Percentiles rank a stretch among this genome's conserved stretches.
phyloP scores from a whole-genome alignment of 2,113 vertebrate genomes.

The Camarhynchus parvulus region DNA sequence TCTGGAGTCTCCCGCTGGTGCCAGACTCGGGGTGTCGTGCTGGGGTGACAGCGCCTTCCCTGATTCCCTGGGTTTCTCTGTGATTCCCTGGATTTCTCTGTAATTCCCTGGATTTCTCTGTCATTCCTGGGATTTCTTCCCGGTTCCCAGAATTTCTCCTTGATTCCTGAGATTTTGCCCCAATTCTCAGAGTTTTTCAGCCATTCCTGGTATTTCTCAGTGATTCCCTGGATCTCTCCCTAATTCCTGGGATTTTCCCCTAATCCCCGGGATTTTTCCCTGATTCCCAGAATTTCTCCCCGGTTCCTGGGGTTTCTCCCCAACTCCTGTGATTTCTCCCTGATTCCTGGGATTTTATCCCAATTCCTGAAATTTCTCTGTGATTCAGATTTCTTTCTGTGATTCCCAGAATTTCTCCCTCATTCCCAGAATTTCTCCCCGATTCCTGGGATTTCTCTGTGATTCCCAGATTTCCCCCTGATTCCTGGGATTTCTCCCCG shows the following conservation, averaged over 20 bases:
- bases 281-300: accelerated
- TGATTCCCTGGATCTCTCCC: not conserved
- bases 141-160: not conserved
- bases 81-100: not conserved
- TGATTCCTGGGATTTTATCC: accelerated
- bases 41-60: not conserved
- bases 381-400: not conserved
- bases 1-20: not conserved
- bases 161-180: not conserved
- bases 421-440: too few species aligned
- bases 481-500: not conserved
- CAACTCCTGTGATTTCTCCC: accelerated
- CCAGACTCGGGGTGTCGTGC: not conserved
- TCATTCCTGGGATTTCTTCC: not conserved
- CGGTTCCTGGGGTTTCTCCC: accelerated
- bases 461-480: not conserved
- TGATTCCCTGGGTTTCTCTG: not conserved
- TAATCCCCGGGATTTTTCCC: not conserved
- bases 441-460: not conserved
- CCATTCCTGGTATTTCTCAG: accelerated
- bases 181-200: accelerated
- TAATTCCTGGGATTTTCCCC: not conserved
- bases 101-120: not conserved
- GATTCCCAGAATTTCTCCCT: not conserved
- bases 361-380: accelerated